Base-by-base conservation (phyloP, 2,113 vertebrate genomes). In the Amphilophus citrinellus region DNA sequence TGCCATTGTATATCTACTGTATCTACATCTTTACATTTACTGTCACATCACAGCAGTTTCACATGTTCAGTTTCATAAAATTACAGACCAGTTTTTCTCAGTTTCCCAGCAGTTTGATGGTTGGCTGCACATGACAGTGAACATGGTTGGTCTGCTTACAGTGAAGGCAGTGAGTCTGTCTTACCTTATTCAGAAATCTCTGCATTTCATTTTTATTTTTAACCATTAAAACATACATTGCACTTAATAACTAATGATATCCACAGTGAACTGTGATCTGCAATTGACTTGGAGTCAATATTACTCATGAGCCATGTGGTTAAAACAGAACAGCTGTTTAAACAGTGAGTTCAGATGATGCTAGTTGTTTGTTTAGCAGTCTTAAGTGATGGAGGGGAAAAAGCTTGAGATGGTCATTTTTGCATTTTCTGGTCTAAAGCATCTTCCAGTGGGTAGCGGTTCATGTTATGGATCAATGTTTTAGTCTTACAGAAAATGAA, bases 171-270 rank as follows among this genome's bases (percentile, higher is more conserved):
- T 53, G 68, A 53, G 47, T 73, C 68, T 14, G 68, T 56, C 47
- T 73, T 73, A 73, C 68, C 68, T 73, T 73, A n/a, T 56, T 71
- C 24, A 14, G 68, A 71, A 50, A 73, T 56, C 44, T 73, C 44
- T 71, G 17, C 47, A 73, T 56, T 56, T 53, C 44, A 7, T 53
- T 66, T 53, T 73, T 3, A 73, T 20, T 73, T 73, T 47, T 73
- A 24, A 27, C 44, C 27, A 73, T 53, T 53, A 30, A 47, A 27
- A 13, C 24, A 53, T 53, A 53, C 0, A 53, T 73, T 73, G 44
- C 27, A 73, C 24, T 32, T 32, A 53, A 53, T 56, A 47, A 56
- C 17, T 53, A 73, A 56, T 73, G 20, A 73, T 56, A 73, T 32
- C 27, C 44, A 20, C 20, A 47, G 44, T 20, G 44, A 71, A 53